A percentile compares a stretch with the other conserved stretches of the same genome.
Conservation (phyloP, 2,888 invertebrate genomes). For the Drosophila hawaiiensis region DNA sequence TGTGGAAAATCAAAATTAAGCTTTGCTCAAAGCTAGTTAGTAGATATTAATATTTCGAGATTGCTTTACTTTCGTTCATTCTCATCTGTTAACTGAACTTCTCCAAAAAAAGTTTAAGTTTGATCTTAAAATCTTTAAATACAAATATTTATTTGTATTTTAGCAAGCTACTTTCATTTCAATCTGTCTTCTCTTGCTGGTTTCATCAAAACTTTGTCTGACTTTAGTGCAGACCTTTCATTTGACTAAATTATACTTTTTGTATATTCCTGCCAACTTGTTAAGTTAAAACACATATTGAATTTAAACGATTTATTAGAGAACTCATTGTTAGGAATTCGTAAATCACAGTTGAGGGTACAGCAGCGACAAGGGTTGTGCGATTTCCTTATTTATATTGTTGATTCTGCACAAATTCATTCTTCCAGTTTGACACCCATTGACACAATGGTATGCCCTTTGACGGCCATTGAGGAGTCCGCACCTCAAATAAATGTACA, state of each 20-base stretch:
- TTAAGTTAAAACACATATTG: not conserved
- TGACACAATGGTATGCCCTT: conserved; percentile 50
- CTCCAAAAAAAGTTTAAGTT: not conserved
- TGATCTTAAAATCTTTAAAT: not conserved
- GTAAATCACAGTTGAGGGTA: not conserved
- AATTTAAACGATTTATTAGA: not conserved
- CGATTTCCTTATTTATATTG: conserved; percentile 53
- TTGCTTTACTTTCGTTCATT: not conserved
- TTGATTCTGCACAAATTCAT: conserved; percentile 60
- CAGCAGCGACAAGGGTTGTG: not conserved
- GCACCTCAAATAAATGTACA: conserved; percentile 41
- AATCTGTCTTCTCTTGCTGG: not conserved
- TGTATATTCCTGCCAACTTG: not conserved
- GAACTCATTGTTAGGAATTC: not conserved
- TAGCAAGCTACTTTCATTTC: not conserved
- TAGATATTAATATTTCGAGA: not conserved
- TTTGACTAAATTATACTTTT: not conserved
- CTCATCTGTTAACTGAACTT: not conserved
- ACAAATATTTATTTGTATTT: not conserved
- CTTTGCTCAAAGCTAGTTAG: not conserved
- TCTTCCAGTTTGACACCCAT: conserved; percentile 62
- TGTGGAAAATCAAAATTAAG: conserved; percentile 2
- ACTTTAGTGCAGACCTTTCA: not conserved
- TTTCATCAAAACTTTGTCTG: not conserved
- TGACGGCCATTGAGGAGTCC: conserved; percentile 34